A percentile compares a stretch with the other conserved stretches of the same genome.
Conservation (phyloP, 2,113 vertebrate species). For the Lanius ludovicianus region DNA sequence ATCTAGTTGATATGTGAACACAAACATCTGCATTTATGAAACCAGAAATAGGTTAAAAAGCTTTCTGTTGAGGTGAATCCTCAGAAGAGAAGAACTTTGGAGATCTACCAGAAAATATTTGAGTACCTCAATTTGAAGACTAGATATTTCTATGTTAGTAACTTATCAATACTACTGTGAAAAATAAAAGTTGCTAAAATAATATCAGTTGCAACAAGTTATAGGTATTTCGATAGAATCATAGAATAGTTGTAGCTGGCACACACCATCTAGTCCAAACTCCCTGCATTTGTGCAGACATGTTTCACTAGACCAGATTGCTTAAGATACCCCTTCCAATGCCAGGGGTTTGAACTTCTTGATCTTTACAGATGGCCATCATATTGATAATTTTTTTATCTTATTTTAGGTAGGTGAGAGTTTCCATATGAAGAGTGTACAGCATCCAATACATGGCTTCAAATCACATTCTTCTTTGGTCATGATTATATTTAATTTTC, state of each 20-base stretch:
- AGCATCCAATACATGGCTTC: not conserved
- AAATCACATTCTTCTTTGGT: not conserved
- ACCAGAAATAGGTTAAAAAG: not conserved
- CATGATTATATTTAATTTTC: not conserved
- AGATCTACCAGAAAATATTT: not conserved
- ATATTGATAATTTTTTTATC: not conserved
- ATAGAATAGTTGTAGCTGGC: not conserved
- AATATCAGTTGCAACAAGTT: not conserved
- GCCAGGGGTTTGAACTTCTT: not conserved
- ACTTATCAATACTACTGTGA: not conserved
- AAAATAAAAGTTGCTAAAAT: not conserved
- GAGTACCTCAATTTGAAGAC: not conserved
- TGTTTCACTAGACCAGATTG: not conserved
- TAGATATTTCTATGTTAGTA: not conserved
- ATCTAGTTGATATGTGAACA: not conserved
- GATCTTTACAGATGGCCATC: not conserved
- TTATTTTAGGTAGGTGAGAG: not conserved
- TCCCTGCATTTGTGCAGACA: fast-evolving
- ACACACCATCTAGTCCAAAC: not conserved
- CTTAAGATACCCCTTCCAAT: not conserved
- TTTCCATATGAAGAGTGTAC: not conserved
- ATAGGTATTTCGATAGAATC: not conserved
- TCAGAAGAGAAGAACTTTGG: not conserved
- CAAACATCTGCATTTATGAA: not conserved
- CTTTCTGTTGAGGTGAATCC: not conserved